Conservation (phyloP, 2,113 vertebrate species). For the Lates calcarifer region DNA sequence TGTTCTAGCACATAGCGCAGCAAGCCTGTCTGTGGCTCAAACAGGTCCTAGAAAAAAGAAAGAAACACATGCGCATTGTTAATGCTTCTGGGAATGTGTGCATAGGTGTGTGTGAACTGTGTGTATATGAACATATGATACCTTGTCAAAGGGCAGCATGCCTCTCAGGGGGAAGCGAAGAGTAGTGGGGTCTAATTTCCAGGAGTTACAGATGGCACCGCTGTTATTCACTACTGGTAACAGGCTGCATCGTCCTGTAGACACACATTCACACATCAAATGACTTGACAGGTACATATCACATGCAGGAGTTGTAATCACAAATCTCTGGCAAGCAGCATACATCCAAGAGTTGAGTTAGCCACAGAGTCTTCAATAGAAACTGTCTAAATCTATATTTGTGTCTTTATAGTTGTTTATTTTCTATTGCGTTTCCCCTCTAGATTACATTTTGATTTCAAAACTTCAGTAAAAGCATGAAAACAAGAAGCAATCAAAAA, state of each 20-base stretch:
- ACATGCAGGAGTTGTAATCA: neutral
- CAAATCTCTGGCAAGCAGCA: neutral
- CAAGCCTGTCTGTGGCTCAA: constrained; percentile 97
- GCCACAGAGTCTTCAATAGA: neutral
- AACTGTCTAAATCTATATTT: neutral
- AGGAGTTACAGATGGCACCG: constrained; percentile 98
- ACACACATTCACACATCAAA: constrained; percentile 29
- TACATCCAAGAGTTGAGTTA: too few species aligned
- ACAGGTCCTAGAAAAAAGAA: constrained; percentile 90
- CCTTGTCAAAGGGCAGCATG: constrained; percentile 98
- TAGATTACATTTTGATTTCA: neutral
- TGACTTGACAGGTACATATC: neutral
- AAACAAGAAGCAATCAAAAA: neutral
- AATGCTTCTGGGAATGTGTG: neutral
- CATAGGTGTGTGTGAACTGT: neutral
- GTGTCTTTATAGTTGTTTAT: neutral
- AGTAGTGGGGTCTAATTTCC: constrained; percentile 97
- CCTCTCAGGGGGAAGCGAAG: constrained; percentile 96
- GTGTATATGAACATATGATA: constrained; percentile 60
- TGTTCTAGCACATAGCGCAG: constrained; percentile 98
- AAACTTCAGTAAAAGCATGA: neutral
- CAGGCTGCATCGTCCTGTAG: constrained; percentile 94
- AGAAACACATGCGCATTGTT: neutral
- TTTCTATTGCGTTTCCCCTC: neutral
- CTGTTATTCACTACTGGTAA: constrained; percentile 99